Conservation (phyloP, 2,888 invertebrate species). For the Tetragnatha montana region DNA sequence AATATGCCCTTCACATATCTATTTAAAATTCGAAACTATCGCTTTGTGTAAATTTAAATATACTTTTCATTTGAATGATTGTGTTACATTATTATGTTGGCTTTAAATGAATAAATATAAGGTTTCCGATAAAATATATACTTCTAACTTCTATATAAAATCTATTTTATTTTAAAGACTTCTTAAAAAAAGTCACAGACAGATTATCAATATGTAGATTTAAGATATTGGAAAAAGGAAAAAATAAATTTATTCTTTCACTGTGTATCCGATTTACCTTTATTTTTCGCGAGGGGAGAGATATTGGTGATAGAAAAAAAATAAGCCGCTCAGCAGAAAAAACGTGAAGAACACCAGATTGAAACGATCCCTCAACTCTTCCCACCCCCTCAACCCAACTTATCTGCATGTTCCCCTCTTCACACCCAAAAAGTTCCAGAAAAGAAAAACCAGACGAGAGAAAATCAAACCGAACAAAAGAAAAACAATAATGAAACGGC, state of each 20-base stretch:
- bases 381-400: conserved; percentile 15
- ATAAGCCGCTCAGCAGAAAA: background rate
- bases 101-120: too few relatives aligned
- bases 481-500: too few relatives aligned
- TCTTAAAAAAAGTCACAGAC: background rate
- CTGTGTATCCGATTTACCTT: conserved; percentile 1
- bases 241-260: background rate
- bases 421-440: background rate
- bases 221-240: background rate
- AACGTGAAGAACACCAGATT: background rate
- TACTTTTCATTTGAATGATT: too few relatives aligned
- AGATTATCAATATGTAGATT: background rate
- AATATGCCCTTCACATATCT: too few relatives aligned
- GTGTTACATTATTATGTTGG: too few relatives aligned
- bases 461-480: background rate
- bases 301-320: background rate
- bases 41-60: too few relatives aligned
- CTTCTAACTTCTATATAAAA: too few relatives aligned
- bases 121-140: too few relatives aligned
- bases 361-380: conserved; percentile 54
- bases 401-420: conserved; percentile 32
- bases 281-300: background rate
- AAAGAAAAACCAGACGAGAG: conserved; percentile 1
- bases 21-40: too few relatives aligned
- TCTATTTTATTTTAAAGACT: background rate